A percentile compares a stretch with the other conserved stretches of the same genome.
Conservation (phyloP, 1,140 invertebrate genomes). For the Paraescarpia echinospica region DNA sequence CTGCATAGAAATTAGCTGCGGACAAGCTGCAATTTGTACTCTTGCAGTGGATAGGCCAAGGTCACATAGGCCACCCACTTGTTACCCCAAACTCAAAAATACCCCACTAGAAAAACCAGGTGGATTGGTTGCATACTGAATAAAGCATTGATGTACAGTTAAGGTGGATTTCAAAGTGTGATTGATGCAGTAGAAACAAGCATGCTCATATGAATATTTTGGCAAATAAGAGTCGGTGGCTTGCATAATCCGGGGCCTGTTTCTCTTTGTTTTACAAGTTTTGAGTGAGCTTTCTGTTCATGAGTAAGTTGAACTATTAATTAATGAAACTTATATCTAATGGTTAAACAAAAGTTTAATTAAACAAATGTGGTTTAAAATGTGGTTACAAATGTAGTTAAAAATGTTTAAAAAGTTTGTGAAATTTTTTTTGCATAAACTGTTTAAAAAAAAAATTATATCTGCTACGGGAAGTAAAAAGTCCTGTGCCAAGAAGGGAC, state of each 20-base stretch:
- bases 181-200: not conserved
- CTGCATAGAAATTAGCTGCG: not conserved
- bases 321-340: not conserved
- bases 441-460: no score
- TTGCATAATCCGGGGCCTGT: not conserved
- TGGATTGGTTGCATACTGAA: not conserved
- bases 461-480: not conserved
- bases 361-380: no score
- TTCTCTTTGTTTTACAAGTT: not conserved
- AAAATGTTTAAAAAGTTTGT: no score
- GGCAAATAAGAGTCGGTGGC: not conserved
- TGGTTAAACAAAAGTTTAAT: no score
- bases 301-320: not conserved
- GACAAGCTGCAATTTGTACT: not conserved
- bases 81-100: not conserved
- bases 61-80: no score
- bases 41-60: not conserved
- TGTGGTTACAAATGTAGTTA: no score
- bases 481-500: not conserved
- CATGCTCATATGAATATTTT: not conserved
- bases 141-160: not conserved
- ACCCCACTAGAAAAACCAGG: not conserved
- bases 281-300: not conserved
- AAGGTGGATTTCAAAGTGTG: not conserved
- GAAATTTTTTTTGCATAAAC: no score